Conservation (phyloP, 2,113 vertebrate species). For the Agapornis roseicollis region DNA sequence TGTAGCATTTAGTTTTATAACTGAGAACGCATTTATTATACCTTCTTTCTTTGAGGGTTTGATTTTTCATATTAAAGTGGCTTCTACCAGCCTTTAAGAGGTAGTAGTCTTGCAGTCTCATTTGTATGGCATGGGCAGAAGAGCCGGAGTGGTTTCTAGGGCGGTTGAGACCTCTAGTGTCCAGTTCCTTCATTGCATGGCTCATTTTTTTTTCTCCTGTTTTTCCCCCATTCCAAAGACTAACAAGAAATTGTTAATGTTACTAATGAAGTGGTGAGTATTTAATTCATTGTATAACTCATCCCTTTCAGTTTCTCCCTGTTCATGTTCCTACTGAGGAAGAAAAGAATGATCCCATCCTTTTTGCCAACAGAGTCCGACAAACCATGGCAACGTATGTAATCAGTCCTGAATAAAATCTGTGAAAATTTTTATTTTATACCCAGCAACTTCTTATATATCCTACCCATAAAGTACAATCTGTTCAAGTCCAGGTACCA, state of each 20-base stretch:
- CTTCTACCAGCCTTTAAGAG: background rate
- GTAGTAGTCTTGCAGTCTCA: background rate
- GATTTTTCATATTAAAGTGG: background rate
- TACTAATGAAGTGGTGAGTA: background rate
- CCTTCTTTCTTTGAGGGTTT: background rate
- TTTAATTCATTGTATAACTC: background rate
- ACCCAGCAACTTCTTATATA: background rate
- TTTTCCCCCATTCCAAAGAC: background rate
- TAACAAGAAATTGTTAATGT: background rate
- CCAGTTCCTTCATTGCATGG: background rate
- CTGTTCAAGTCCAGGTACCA: background rate
- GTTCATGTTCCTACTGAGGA: constrained; percentile 86
- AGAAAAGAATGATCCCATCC: constrained; percentile 82
- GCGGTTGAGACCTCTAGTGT: constrained; percentile 71
- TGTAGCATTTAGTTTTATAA: background rate
- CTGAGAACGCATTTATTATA: background rate
- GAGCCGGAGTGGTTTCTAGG: background rate
- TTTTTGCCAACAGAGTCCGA: constrained; percentile 87
- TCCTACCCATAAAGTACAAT: background rate
- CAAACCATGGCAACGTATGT: constrained; percentile 89
- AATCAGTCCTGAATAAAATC: background rate
- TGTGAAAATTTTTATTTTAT: background rate
- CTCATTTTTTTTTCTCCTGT: background rate
- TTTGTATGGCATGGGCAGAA: background rate
- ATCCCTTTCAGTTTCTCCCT: constrained; percentile 87